phyloP scores from a whole-genome alignment of 2,113 vertebrate genomes.

The Notarius quadriscutis region DNA sequence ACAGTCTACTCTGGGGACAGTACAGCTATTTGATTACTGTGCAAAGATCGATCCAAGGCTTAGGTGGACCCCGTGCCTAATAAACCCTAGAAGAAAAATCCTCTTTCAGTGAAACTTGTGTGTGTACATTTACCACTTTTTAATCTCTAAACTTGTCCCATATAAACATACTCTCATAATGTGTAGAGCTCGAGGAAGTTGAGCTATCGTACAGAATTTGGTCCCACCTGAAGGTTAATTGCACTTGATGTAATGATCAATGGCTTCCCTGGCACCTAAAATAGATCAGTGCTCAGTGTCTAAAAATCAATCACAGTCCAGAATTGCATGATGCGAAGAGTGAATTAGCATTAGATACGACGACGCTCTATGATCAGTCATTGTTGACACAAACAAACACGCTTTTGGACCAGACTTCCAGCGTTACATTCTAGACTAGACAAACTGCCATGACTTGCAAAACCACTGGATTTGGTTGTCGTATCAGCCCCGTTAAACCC shows the following conservation, averaged over 20 bases:
- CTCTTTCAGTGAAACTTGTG: neutral
- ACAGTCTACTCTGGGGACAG: constrained; percentile 11
- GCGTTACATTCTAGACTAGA: neutral
- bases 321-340: constrained; percentile 48
- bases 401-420: neutral
- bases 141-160: neutral
- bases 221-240: constrained; percentile 46
- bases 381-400: neutral
- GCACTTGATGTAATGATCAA: constrained; percentile 38
- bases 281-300: constrained; percentile 24
- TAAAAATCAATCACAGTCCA: constrained; percentile 56
- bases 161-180: neutral
- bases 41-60: constrained; percentile 8
- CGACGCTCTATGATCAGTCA: neutral
- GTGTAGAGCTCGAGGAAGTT: constrained; percentile 47
- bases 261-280: constrained; percentile 39
- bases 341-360: constrained; percentile 19
- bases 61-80: neutral
- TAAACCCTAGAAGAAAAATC: neutral
- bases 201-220: constrained; percentile 57
- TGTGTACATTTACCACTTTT: neutral
- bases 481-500: constrained; percentile 5
- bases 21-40: constrained; percentile 7
- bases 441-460: neutral
- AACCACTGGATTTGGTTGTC: neutral